A percentile compares a stretch with the other conserved stretches of the same genome.
These are phyloP conservation scores for Setipinna tenuifilis DNA, from an alignment of 2,797 vertebrate species.

Conservation along the genomic window DNA sequence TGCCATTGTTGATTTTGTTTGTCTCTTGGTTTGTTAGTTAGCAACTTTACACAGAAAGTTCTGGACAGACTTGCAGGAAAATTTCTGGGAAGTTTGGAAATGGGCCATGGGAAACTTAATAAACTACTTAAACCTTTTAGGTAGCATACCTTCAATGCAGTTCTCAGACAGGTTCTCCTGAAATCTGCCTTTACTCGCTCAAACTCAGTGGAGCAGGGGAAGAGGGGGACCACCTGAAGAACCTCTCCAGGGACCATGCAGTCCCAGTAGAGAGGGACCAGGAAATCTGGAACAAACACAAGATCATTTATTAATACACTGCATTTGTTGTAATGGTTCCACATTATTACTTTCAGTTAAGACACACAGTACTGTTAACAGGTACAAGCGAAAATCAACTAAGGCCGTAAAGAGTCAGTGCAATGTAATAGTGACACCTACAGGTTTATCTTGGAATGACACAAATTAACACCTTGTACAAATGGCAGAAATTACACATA, in stretches of 20 bases:
- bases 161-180: conserved; percentile 35
- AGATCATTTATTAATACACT: not conserved
- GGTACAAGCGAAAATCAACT: too few relatives aligned
- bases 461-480: not conserved
- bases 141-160: conserved; percentile 58
- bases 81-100: too few relatives aligned
- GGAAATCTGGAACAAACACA: conserved; percentile 58
- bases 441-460: not conserved
- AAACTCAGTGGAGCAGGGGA: conserved; percentile 57
- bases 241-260: conserved; percentile 46
- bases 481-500: too few relatives aligned
- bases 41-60: too few relatives aligned
- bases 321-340: too few relatives aligned
- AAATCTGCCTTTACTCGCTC: conserved; percentile 52
- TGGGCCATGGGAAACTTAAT: too few relatives aligned
- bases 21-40: too few relatives aligned
- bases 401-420: not conserved
- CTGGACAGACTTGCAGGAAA: too few relatives aligned
- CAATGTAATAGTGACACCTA: not conserved
- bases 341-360: too few relatives aligned
- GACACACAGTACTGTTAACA: too few relatives aligned
- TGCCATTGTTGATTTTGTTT: too few relatives aligned
- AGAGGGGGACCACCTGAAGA: conserved; percentile 41
- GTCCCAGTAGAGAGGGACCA: conserved; percentile 68
- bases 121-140: not conserved